Base-by-base conservation (phyloP, 1,140 invertebrate genomes). In the Helicoverpa zea region DNA sequence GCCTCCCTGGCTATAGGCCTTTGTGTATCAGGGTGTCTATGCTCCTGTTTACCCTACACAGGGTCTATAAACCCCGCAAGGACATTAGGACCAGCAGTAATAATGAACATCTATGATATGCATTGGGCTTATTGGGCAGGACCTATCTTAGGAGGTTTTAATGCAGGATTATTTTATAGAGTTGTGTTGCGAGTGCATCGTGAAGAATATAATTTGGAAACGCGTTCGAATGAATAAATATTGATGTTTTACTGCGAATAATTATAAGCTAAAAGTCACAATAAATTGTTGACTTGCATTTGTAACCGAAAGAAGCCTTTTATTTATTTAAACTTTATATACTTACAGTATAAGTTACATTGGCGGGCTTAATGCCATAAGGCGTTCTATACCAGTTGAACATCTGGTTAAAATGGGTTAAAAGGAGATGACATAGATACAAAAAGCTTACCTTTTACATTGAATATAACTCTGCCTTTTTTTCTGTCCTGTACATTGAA, bases 101-200 rank as follows among this genome's bases (percentile, higher is more conserved):
- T 89, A 1, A 88, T 87, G 87, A 76, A 83, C 58, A 73, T 79
- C 23, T 87, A 84, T 84, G 74, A 29, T 29, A 7, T 59, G 59
- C 82, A 87, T 73, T 87, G 85, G 86, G 83, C 86, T 7, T 88
- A 81, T 49, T 89, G 88, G 88, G 52, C 76, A 13, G 88, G 76
- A 2, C 85, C 88, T 7, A 52, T 89, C 18, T 51, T 77, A 2
- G 88, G 86, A 3, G 88, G 88, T 2, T 0, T 85, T 10, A 18
- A 76, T 10, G 88, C 88, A 18, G 88, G 88, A 5, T 14, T 89
- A 29, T 80, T 85, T 0, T 87, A 86, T 43, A 84, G 79, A 68
- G 84, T 81, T 70, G 16, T 87, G 3, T 76, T 88, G 16, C 52
- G 82, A 16, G 35, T 61, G 30, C 5, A 59, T 3, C 51, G 14